phyloP scores from a whole-genome alignment of 2,888 invertebrate genomes.

The Cyclophora punctaria region DNA sequence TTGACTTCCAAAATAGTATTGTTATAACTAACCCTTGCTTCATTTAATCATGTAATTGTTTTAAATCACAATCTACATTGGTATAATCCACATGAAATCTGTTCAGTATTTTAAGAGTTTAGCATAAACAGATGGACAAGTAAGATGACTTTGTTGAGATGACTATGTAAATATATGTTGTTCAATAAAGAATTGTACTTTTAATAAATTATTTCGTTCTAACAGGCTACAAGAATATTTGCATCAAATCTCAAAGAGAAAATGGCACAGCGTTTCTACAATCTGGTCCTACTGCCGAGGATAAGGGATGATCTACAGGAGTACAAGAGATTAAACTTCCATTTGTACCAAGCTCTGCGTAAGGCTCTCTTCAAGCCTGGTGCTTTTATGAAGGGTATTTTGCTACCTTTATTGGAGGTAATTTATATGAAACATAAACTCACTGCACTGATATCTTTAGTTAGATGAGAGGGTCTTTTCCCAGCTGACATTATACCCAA shows the following conservation, averaged over 20 bases:
- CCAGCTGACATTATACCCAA: no score
- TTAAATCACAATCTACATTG: no score
- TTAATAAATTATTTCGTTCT: slow-evolving; percentile 2
- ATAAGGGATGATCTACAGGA: slow-evolving; percentile 96
- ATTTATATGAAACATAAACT: no score
- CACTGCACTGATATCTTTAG: no score
- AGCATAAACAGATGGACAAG: no score
- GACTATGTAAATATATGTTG: no score
- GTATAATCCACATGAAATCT: not conserved
- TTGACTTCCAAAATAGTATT: no score
- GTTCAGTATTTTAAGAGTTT: not conserved
- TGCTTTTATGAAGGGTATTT: slow-evolving; percentile 96
- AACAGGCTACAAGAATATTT: slow-evolving; percentile 92
- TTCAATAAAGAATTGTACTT: not conserved
- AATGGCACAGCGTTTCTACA: slow-evolving; percentile 97
- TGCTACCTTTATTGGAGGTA: slow-evolving; percentile 81
- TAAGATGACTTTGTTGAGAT: no score
- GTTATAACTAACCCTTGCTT: no score
- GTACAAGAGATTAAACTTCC: slow-evolving; percentile 96
- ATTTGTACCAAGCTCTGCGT: slow-evolving; percentile 93
- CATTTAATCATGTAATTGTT: no score
- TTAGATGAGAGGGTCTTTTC: no score
- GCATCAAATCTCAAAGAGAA: slow-evolving; percentile 97
- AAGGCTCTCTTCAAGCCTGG: slow-evolving; percentile 97
- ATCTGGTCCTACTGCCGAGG: slow-evolving; percentile 92